Evolutionary conservation across 1,140 invertebrate species (phyloP).

Genomic region (Pentalonia nigronervosa): DNA sequence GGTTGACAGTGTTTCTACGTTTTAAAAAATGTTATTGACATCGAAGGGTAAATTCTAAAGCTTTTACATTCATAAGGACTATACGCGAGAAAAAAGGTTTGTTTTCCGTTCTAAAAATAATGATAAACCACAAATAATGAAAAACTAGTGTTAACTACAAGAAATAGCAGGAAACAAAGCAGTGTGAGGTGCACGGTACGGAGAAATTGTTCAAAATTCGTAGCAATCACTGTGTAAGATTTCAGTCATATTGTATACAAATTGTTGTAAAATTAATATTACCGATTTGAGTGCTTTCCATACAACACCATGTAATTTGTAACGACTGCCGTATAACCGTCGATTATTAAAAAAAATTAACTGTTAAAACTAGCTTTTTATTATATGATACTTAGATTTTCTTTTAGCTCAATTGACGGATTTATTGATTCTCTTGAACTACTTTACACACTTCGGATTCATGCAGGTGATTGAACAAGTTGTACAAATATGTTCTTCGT

Average conservation of each 20-base stretch:
- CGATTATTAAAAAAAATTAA: background rate
- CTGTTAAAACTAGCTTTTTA: background rate
- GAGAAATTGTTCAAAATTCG: background rate
- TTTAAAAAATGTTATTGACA: constrained; percentile 13
- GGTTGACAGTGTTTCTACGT: background rate
- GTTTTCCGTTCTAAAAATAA: background rate
- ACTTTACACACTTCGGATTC: background rate
- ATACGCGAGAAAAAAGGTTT: background rate
- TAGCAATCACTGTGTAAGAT: background rate
- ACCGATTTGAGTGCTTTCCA: background rate
- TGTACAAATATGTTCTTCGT: background rate
- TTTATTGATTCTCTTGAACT: background rate
- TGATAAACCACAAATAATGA: background rate
- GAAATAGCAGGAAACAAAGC: background rate
- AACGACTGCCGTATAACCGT: background rate
- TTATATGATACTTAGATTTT: background rate
- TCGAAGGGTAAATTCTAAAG: background rate
- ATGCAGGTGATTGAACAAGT: background rate
- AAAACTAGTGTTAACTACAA: background rate
- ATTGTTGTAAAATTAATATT: background rate
- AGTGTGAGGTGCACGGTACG: background rate
- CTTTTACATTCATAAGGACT: background rate
- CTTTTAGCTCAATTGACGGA: background rate
- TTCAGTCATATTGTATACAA: background rate
- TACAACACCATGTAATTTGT: background rate